Evolutionary conservation across 2,113 vertebrate species (phyloP), one percentile per base, ranked within the genome.

Genomic region (Solea solea): DNA sequence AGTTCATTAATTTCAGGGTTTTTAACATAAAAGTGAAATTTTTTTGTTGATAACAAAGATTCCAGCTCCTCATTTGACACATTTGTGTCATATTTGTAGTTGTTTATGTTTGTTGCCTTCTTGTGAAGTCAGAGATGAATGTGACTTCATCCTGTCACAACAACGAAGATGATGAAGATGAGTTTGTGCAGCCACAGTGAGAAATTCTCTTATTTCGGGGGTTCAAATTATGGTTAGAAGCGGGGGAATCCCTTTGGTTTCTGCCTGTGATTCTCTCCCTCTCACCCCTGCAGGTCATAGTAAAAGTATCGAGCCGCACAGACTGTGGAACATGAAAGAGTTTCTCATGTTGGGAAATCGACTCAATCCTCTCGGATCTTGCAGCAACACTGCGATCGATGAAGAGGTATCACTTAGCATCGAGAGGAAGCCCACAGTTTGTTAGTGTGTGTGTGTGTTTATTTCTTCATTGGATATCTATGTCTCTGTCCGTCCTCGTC

Each of bases 321-420:
- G 63, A 80, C 28, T 64, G 55, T 10, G 48, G 34, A 76, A 73
- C 66, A 67, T 72, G 61, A 80, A 68, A 74, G 61, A 11, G n/a
- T 46, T 3, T 67, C 72, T 71, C 56, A 52, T 41, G 59, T 52
- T 51, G 69, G 70, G 64, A 50, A 5, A 60, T 66, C 4, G 41
- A 65, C 67, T 69, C 46, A n/a, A 2, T 56, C 44, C 51, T 78
- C 51, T 78, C 52, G 56, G 50, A 66, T 80, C 73, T 81, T 65
- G 1, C 28, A 69, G 59, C 45, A 40, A 63, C 66, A 8, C 27
- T 2, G 34, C 7, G 72, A 78, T 86, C 78, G 64, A 86, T 86
- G 69, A 52, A 9, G 34, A 80, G 41, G 60, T 53, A 39, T 69
- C 40, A 40, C 40, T 21, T 15, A 40, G 58, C 72, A 65, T n/a